These are phyloP conservation scores for Megaleporinus macrocephalus DNA, from an alignment of 2,113 vertebrate species.

Conservation along the genomic window DNA sequence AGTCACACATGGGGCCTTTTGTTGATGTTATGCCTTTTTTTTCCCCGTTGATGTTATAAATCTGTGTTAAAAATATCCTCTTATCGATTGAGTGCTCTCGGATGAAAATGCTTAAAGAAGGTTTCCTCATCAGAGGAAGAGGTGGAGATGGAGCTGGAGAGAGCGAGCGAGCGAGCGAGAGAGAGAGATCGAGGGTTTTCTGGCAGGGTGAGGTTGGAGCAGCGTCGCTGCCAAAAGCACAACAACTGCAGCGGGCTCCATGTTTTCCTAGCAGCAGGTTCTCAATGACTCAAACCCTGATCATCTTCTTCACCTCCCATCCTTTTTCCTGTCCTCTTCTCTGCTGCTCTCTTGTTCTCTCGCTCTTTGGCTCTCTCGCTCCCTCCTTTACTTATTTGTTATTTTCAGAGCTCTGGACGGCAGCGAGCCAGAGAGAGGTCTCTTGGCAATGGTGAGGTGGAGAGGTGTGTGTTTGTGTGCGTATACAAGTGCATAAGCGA, in stretches of 20 bases:
- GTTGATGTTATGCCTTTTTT: slow-evolving; percentile 57
- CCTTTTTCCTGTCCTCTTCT: slow-evolving; percentile 36
- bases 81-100: slow-evolving; percentile 74
- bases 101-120: slow-evolving; percentile 75
- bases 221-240: slow-evolving; percentile 60
- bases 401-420: slow-evolving; percentile 51
- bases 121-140: slow-evolving; percentile 61
- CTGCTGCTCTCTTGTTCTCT: slow-evolving; percentile 37
- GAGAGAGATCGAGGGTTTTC: no score
- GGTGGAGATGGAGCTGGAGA: slow-evolving; percentile 39
- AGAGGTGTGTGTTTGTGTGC: slow-evolving; percentile 40
- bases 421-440: slow-evolving; percentile 44
- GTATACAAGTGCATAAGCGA: slow-evolving; percentile 27
- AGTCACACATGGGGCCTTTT: slow-evolving; percentile 37
- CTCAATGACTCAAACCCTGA: slow-evolving; percentile 56
- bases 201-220: slow-evolving; percentile 39
- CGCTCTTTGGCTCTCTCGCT: slow-evolving; percentile 25
- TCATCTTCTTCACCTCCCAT: slow-evolving; percentile 38
- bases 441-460: slow-evolving; percentile 42
- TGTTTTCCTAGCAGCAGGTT: slow-evolving; percentile 44
- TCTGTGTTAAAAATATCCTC: slow-evolving; percentile 76
- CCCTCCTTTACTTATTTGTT: slow-evolving; percentile 38
- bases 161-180: slow-evolving; percentile 32
- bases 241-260: slow-evolving; percentile 52
- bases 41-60: slow-evolving; percentile 75